phyloP scores from a whole-genome alignment of 2,113 vertebrate genomes.

The Lophochroa leadbeateri region DNA sequence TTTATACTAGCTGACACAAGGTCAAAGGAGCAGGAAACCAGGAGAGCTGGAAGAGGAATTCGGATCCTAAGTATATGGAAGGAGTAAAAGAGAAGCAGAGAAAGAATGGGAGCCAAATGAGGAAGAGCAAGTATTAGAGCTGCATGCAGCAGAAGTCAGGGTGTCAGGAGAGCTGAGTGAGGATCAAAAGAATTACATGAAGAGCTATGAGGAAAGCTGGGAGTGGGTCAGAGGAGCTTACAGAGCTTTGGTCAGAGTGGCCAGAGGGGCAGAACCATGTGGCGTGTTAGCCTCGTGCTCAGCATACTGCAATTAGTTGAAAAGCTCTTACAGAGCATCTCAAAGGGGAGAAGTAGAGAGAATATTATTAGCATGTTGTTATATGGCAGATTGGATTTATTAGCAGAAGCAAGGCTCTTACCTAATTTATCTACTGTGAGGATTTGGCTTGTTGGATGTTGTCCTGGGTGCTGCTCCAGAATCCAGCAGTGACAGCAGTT shows the following conservation, averaged over 20 bases:
- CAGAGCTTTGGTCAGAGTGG: slow-evolving; percentile 1
- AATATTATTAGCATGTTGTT: not conserved
- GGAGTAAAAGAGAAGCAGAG: not conserved
- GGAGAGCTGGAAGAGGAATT: not conserved
- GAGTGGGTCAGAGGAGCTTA: slow-evolving; percentile 21
- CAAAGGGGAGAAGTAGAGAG: not conserved
- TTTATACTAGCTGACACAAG: slow-evolving; percentile 1
- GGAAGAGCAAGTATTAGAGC: not conserved
- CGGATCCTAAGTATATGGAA: not conserved
- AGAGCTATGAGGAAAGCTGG: not conserved
- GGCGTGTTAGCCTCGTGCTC: not conserved
- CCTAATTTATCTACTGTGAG: not conserved
- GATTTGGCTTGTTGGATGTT: not conserved
- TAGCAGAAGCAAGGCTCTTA: not conserved
- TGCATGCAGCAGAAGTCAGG: not conserved
- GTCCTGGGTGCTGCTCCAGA: not conserved
- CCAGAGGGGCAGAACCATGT: not conserved
- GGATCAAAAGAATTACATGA: slow-evolving; percentile 26
- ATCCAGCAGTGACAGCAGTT: not conserved
- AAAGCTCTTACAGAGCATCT: not conserved
- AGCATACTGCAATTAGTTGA: not conserved
- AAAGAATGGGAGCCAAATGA: not conserved
- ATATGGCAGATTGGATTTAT: not conserved
- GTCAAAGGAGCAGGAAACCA: slow-evolving; percentile 10
- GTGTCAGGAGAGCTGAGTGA: slow-evolving; percentile 18